Base-by-base conservation (phyloP, 1,140 invertebrate genomes). In the Calosoma granatense region DNA sequence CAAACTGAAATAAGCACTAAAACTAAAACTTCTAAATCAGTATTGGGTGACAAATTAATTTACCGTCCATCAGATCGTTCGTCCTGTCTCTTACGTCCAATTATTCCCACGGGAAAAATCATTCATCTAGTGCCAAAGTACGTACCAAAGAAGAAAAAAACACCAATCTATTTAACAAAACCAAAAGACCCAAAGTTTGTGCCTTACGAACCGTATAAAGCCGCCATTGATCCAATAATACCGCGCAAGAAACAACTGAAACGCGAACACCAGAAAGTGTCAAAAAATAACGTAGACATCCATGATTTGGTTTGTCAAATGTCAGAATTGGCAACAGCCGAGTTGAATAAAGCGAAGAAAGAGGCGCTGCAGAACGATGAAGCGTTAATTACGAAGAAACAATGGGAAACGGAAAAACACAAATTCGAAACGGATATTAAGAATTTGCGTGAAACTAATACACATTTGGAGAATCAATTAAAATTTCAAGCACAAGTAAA, bases 201-300 rank as follows among this genome's bases (percentile, higher is more conserved):
- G 19, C 90, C 90, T 1, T 92, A 88, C 64, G 91, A 94, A 66
- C 91, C 91, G 0, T 93, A 92, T 64, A 87, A 90, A 67, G 88
- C 82, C 55, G 89, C 90, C 60, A 85, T 90, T 0, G 87, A 85
- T 69, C 86, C 87, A 47, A 85, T 92, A 57, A 75, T 85, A 47
- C 78, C 82, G 4, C 63, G 67, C 22, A 64, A 76, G 56, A 76
- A 76, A 47, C 73, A 74, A 43, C 70, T 56, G 52, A 53, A 67
- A 55, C 53, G 67, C 62, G 67, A 59, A 54, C 68, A 68, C 26
- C 54, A 47, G 41, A 55, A 26, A 51, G 26, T 23, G 20, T 20
- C 57, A 14, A 80, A 71, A 64, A 86, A 84, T 61, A 85, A 86
- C 68, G 74, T 87, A 61, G 85, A 86, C 62, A 81, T 87, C 39